A percentile compares a stretch with the other conserved stretches of the same genome.
Evolutionary conservation across 2,797 vertebrate species (phyloP).

Genomic region (Anguilla marmorata): DNA sequence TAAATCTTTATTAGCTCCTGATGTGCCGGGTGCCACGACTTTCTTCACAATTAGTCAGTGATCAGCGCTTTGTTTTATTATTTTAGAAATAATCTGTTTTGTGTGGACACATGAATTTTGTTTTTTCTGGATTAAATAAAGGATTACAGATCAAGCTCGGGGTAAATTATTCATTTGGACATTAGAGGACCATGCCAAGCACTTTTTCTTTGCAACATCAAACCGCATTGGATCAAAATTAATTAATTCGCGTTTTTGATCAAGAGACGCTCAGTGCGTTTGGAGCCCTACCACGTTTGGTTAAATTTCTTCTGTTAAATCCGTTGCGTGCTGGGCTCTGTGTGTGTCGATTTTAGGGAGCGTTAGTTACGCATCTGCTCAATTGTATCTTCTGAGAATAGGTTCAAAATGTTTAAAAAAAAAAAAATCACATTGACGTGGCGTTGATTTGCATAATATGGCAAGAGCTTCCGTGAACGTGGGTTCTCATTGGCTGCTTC

Average conservation of each 20-base stretch:
- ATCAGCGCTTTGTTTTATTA: conserved; percentile 15
- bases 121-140: background rate
- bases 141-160: background rate
- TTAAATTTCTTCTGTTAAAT: background rate
- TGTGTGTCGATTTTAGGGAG: background rate
- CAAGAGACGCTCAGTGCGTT: background rate
- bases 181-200: background rate
- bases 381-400: too few relatives aligned
- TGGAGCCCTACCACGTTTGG: background rate
- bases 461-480: too few relatives aligned
- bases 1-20: background rate
- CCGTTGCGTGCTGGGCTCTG: background rate
- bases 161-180: background rate
- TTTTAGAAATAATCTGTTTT: conserved; percentile 9
- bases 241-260: background rate
- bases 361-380: background rate
- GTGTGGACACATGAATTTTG: background rate
- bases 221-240: background rate
- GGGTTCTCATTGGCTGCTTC: too few relatives aligned
- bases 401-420: too few relatives aligned
- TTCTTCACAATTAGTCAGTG: background rate
- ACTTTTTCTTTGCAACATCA: background rate
- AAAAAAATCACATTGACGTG: too few relatives aligned
- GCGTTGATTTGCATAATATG: too few relatives aligned
- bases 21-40: background rate